Evolutionary conservation across 1,140 invertebrate species (phyloP), one percentile per base, ranked within the genome.

Genomic region (Goniozus legneri): DNA sequence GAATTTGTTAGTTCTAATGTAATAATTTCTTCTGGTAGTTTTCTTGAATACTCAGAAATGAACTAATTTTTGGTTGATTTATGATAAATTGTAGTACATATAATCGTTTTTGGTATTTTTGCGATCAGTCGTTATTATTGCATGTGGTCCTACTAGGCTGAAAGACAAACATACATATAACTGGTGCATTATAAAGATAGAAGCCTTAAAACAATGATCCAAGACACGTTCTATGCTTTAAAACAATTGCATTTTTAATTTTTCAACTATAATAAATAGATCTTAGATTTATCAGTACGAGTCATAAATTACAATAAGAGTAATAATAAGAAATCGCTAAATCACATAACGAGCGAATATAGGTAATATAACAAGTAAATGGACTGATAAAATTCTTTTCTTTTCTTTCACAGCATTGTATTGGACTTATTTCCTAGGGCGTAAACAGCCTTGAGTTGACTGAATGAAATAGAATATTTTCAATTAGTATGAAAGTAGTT

Each of bases 401-500:
- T 27, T 52, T 41, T 49, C 50, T 36, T 53, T 65, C 52, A 54
- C 59, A 62, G 52, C 50, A 41, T 60, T 58, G 52, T 33, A 24
- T 42, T 62, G 36, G 45, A 59, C 64, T 65, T 66, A 62, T 34
- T 19, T 44, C 35, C 50, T 63, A 62, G 38, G 18, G 38, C 41
- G 54, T 48, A 33, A 39, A 40, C 61, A 58, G 62, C 47, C 62
- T 62, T 56, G 47, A 57, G 33, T 57, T 35, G 44, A 54, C 57
- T 49, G 35, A 42, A 55, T 64, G 58, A 64, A 68, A 64, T 65
- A 65, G 50, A 57, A 52, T 64, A 54, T 60, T 56, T 61, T n/a
- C 56, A 64, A 59, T 46, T 62, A 60, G 58, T 68, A 68, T 62
- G 64, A 68, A 68, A 68, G 60, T 68, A 65, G 60, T 67, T 65